Evolutionary conservation across 1,140 invertebrate genomes (phyloP).

Genomic region (Coptotermes formosanus): DNA sequence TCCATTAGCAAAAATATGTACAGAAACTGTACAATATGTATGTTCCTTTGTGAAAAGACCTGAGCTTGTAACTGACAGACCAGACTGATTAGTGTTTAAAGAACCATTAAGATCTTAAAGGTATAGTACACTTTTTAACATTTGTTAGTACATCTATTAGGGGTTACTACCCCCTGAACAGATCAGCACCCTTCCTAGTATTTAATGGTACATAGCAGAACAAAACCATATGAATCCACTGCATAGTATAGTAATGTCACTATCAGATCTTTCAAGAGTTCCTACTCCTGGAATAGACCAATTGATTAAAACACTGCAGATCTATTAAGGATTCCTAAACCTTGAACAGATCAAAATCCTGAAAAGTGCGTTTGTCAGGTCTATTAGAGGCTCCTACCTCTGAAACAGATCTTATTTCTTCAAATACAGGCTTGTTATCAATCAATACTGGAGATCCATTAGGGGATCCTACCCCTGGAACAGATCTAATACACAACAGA

Average conservation of each 20-base stretch:
- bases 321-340: background rate
- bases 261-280: background rate
- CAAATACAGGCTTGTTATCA: background rate
- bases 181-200: background rate
- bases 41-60: too few relatives aligned
- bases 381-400: conserved; percentile 21
- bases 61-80: too few relatives aligned
- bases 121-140: background rate
- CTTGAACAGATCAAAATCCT: background rate
- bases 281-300: background rate
- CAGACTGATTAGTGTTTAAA: background rate
- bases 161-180: background rate
- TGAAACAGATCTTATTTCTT: conserved; percentile 18
- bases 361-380: background rate
- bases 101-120: background rate
- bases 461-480: background rate
- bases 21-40: background rate
- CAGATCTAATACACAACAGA: background rate
- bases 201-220: background rate
- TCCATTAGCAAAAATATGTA: background rate
- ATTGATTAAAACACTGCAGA: background rate
- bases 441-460: background rate
- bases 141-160: background rate
- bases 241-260: background rate
- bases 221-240: background rate